A percentile compares a stretch with the other conserved stretches of the same genome.
These are phyloP conservation scores for Schizopygopsis pylzovi DNA, from an alignment of 2,797 vertebrate genomes.

Conservation along the genomic window DNA sequence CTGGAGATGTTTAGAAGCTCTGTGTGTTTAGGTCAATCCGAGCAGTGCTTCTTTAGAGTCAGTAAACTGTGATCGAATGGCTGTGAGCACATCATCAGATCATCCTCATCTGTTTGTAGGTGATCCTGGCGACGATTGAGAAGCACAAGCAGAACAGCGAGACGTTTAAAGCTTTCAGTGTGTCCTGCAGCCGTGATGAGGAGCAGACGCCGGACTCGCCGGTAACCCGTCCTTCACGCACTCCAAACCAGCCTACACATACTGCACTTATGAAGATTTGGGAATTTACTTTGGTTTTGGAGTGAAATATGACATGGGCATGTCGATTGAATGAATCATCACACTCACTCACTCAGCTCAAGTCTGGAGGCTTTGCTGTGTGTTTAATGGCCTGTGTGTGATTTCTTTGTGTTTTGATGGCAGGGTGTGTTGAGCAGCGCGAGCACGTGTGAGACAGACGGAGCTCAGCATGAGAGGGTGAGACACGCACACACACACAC, in stretches of 20 bases:
- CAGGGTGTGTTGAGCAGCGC: constrained; percentile 73
- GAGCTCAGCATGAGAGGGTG: constrained; percentile 77
- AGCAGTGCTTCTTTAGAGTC: not conserved
- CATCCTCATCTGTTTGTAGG: constrained; percentile 72
- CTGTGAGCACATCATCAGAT: not conserved
- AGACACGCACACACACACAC: constrained; percentile 34
- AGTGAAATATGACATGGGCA: not conserved
- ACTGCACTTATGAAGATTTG: not conserved
- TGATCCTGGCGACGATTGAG: constrained; percentile 91
- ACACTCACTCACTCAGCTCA: not conserved
- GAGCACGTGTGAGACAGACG: constrained; percentile 73
- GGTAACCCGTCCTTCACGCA: constrained; percentile 70
- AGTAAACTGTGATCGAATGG: not conserved
- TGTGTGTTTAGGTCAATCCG: too few relatives aligned
- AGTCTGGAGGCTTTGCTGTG: not conserved
- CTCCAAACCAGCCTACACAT: not conserved
- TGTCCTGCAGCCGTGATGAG: constrained; percentile 88
- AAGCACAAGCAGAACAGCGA: constrained; percentile 97
- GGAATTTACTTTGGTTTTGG: not conserved
- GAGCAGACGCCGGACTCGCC: constrained; percentile 85
- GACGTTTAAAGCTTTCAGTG: constrained; percentile 92
- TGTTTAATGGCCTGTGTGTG: not conserved
- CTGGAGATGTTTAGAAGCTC: not conserved
- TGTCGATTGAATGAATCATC: not conserved
- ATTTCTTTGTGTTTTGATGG: constrained; percentile 26